These are phyloP conservation scores for Galagoides demidoff DNA, from an alignment of 2,797 vertebrate species.

Conservation along the genomic window DNA sequence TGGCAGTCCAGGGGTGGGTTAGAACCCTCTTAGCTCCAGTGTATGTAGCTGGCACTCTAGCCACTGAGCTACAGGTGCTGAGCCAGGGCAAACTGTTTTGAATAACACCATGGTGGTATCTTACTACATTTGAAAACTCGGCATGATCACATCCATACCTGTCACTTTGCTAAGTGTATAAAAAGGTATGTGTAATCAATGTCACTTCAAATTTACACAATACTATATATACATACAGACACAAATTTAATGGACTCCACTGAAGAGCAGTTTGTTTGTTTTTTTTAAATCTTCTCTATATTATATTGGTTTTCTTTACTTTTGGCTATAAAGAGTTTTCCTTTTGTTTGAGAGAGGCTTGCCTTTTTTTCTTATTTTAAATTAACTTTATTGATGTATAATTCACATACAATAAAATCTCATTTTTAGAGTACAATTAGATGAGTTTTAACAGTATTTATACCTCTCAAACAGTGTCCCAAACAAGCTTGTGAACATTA, in stretches of 20 bases:
- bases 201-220: neutral
- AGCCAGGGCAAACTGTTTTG: neutral
- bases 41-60: no score
- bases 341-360: neutral
- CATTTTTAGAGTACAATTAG: neutral
- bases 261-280: neutral
- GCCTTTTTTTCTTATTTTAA: neutral
- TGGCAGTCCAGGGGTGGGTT: no score
- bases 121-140: neutral
- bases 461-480: neutral
- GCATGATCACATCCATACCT: neutral
- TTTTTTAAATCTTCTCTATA: neutral
- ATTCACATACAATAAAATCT: constrained; percentile 23
- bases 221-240: neutral
- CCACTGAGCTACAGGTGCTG: no score
- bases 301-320: constrained; percentile 7
- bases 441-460: neutral
- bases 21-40: no score
- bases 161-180: neutral
- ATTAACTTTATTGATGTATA: neutral
- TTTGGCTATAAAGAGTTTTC: neutral
- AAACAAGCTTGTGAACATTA: neutral
- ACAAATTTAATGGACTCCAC: neutral
- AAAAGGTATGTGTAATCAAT: neutral
- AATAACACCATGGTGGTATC: neutral